A percentile compares a stretch with the other conserved stretches of the same genome.
Evolutionary conservation across 2,888 invertebrate genomes (phyloP).

Genomic region (Invenusta paracnida): DNA sequence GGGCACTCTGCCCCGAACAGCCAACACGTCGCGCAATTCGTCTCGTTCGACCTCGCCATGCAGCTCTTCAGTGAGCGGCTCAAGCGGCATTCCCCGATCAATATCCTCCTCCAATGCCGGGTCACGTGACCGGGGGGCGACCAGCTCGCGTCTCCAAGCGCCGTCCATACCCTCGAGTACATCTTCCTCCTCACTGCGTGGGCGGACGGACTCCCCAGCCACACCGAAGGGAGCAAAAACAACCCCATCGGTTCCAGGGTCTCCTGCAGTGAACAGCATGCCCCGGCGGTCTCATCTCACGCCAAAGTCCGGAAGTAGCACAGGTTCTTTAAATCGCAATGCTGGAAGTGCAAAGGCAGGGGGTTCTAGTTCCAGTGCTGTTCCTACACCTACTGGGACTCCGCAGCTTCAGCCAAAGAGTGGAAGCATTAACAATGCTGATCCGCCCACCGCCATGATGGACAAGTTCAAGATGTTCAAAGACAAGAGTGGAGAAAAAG

Average conservation of each 20-base stretch:
- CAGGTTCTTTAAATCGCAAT: not conserved
- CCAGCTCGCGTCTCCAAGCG: not conserved
- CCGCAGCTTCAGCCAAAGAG: not conserved
- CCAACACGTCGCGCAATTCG: conserved; percentile 8
- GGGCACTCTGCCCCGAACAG: not conserved
- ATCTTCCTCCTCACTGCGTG: not conserved
- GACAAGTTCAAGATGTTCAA: not conserved
- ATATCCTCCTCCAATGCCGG: conserved; percentile 15
- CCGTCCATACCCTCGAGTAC: not conserved
- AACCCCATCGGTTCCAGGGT: not conserved
- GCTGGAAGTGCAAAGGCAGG: no score
- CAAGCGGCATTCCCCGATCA: conserved; percentile 1
- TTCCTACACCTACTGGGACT: no score
- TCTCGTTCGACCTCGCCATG: conserved; percentile 5
- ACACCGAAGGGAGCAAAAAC: not conserved
- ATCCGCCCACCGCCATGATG: conserved; percentile 1
- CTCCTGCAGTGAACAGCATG: not conserved
- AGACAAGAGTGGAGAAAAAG: not conserved
- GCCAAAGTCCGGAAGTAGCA: not conserved
- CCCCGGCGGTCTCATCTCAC: not conserved
- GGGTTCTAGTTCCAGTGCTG: no score
- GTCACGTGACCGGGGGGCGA: not conserved
- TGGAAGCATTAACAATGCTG: not conserved
- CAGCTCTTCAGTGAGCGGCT: conserved; percentile 9
- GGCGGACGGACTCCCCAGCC: not conserved